Base-by-base conservation (phyloP, 2,888 invertebrate genomes). In the Acronicta leporina region DNA sequence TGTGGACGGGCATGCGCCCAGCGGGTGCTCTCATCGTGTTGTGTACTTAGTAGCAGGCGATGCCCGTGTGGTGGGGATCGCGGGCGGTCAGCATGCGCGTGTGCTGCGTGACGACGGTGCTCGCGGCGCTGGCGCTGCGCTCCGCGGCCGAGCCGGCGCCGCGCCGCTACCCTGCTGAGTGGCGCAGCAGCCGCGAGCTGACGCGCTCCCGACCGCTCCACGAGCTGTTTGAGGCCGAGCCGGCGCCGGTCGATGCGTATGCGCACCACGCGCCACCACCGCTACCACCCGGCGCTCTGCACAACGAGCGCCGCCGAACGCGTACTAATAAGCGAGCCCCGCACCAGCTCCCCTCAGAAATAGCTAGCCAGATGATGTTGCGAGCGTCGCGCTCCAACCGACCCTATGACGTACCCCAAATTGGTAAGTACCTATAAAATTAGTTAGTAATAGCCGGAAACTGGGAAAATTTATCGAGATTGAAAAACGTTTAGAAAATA, bases 371-470 rank as follows among this genome's bases (percentile, higher is more conserved):
- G 89, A 95, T 97, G 92, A 97, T 97, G 97, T 92, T 97, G 84
- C 95, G 97, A 79, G 96, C 97, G 62, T 95, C 97, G 65, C 95
- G 97, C 78, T 96, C 97, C 73, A 96, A 96, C 87, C 95, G 97
- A 81, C 96, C 96, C 82, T 97, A 97, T 91, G 97, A 97, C 92
- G 97, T 97, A 74, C 97, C 97, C 78, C 97, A 97, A 95, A 97
- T 97, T 86, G 97, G 97, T 97, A 85, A 96, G 96, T 95, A 20
- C 41, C 51, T 20, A 13, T 16, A 11, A 13, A 10, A 0, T 30
- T 14, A n/a, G 0, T 2, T 38, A 5, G 5, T 20, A 20, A 20
- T 20, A 1, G n/a, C 38, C 38, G n/a, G 7, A 38, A 38, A 33
- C 33, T 38, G 13, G 13, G 13, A 38, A 38, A 38, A 6, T 38